These are phyloP conservation scores for Glossosoma conforme DNA, from an alignment of 1,140 invertebrate genomes.

Conservation along the genomic window DNA sequence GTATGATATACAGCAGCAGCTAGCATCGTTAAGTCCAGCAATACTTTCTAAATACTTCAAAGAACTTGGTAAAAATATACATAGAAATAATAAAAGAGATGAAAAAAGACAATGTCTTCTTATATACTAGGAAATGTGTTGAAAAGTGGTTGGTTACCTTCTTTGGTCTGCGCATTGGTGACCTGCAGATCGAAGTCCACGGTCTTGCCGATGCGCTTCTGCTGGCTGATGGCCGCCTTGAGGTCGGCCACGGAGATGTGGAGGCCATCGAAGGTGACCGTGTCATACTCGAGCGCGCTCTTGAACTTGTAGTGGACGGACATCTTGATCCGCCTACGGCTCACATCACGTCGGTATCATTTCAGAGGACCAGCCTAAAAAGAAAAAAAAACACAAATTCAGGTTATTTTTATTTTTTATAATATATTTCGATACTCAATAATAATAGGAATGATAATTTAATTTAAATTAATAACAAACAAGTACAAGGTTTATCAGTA, in stretches of 20 bases:
- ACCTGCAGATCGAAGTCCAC: conserved; percentile 94
- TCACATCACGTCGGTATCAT: neutral
- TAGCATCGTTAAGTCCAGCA: too few species aligned
- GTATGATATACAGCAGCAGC: too few species aligned
- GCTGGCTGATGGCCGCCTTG: conserved; percentile 91
- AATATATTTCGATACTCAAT: too few species aligned
- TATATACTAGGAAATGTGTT: too few species aligned
- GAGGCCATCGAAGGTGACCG: conserved; percentile 93
- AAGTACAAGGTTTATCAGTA: too few species aligned
- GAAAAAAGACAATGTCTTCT: too few species aligned
- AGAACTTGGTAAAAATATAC: too few species aligned
- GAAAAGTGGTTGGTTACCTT: conserved; percentile 66
- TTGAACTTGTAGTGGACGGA: conserved; percentile 99
- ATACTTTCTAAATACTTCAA: too few species aligned
- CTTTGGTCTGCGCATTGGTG: conserved; percentile 96
- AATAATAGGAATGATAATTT: too few species aligned
- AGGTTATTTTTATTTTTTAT: too few species aligned
- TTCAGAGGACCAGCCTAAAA: neutral
- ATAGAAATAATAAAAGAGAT: too few species aligned
- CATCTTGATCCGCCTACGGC: conserved; percentile 61
- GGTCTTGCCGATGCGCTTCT: conserved; percentile 90
- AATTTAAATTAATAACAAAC: too few species aligned
- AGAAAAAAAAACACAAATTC: neutral
- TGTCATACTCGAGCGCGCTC: conserved; percentile 90
- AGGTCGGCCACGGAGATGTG: conserved; percentile 92